Evolutionary conservation across 2,113 vertebrate species (phyloP).

Genomic region (Thalassarche chlororhynchos): DNA sequence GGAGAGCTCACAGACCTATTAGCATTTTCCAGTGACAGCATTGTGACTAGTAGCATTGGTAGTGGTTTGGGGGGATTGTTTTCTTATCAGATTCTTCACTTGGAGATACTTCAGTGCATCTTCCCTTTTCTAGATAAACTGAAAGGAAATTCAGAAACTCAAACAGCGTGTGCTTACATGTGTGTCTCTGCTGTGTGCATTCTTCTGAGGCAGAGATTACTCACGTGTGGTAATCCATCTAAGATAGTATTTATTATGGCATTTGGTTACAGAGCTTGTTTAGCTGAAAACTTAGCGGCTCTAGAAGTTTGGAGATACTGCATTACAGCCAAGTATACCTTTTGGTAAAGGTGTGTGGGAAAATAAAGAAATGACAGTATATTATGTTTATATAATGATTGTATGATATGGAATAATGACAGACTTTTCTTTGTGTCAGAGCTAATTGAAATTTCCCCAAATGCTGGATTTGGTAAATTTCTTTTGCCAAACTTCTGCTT

Average conservation of each 20-base stretch:
- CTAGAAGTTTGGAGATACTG: background rate
- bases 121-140: background rate
- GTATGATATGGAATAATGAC: background rate
- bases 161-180: rapidly evolving
- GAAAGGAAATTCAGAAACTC: background rate
- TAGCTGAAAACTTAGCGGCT: background rate
- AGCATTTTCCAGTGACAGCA: background rate
- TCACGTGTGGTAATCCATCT: background rate
- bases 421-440: background rate
- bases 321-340: background rate
- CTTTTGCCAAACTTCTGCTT: background rate
- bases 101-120: background rate
- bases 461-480: background rate
- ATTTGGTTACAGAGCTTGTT: background rate
- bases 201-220: background rate
- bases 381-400: background rate
- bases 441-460: background rate
- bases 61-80: background rate
- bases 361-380: background rate
- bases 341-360: background rate
- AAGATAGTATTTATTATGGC: background rate
- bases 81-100: background rate
- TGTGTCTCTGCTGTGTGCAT: background rate
- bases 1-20: background rate
- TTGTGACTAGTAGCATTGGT: background rate